Evolutionary conservation across 1,140 invertebrate species (phyloP), one percentile per base, ranked within the genome.

Genomic region (Polypedilum pembai): DNA sequence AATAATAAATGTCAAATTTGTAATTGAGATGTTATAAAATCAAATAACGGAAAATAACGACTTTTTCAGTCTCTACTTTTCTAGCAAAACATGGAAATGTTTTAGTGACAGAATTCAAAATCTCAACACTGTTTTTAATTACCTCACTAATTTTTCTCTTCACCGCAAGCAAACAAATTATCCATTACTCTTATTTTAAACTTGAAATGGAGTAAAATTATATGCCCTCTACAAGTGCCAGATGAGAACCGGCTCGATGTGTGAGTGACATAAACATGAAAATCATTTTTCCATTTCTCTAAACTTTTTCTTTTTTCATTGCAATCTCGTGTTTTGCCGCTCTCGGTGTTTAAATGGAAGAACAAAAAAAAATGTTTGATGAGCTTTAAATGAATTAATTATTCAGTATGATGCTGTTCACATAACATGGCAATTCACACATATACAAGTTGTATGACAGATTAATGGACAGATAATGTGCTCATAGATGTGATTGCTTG

Each of bases 191-290:
- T 33, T 33, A 33, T 33, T 33, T 5, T 33, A 33, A 33, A 33
- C 24, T 33, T 33, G 24, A 33, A 33, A 33, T 33, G 24, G 24
- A 33, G 24, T 33, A 5, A 33, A 33, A 33, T 56, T 56, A 3
- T 56, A 12, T 56, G 45, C 24, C 24, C 24, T 56, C n/a, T 56
- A 15, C n/a, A 69, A 69, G 18, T 18, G 17, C 65, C 65, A 69
- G 65, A 69, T 69, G 65, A 69, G n/a, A 56, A 33, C 24, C 24
- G 24, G 24, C 24, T 56, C 15, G 45, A 12, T 10, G 65, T 69
- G 65, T 69, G 65, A 69, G 65, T 69, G 65, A 69, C 65, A 69
- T 69, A 18, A 69, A 69, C 65, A 69, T 69, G 65, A 69, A 69
- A 56, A 56, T 56, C 10, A 56, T 56, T 18, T 20, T 69, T 69